Base-by-base conservation (phyloP, 2,797 vertebrate genomes). In the Melanotaenia pygmaea region DNA sequence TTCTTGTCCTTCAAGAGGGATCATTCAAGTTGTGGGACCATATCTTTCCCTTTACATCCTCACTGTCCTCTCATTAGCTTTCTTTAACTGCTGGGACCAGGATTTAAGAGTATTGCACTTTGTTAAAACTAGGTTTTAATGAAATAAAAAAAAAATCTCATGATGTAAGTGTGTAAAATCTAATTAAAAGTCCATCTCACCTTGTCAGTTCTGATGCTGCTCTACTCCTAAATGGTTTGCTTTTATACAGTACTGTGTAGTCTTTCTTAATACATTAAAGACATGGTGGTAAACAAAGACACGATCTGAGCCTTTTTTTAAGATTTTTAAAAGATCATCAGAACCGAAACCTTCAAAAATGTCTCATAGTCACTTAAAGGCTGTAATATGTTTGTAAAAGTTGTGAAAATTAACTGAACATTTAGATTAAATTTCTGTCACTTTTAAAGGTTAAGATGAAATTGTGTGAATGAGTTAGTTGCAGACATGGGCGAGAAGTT, bases 1-100 rank as follows among this genome's bases (percentile, higher is more conserved):
- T 53, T 54, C 20, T 63, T 74, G 51, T 67, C 32, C 32, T 54
- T 38, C 24, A 35, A 40, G 10, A 24, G 45, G 30, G 5, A 45
- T 18, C 59, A 37, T 61, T 40, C 59, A 45, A 40, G 28, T 22
- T 53, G 24, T 61, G 45, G 16, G 14, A 16, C n/a, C 20, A 10
- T 35, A 3, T n/a, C 14, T 3, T 53, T 20, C 20, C 11, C 3
- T 53, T 28, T 18, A 4, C 12, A 14, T 68, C 13, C n/a, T 43
- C 20, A 3, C 18, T 51, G n/a, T 51, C 47, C 47, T 24, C 47
- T 24, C 47, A 50, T 51, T 51, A 3, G 9, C 47, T n/a, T 51
- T 30, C 28, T 30, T 30, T 30, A 4, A 30, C 28, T 5, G 28
- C 28, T 30, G 28, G 28, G 28, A 30, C 32, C 32, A 34, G 32